Evolutionary conservation across 1,140 invertebrate species (phyloP), one percentile per base, ranked within the genome.

Genomic region (Stegodyphus mimosarum): DNA sequence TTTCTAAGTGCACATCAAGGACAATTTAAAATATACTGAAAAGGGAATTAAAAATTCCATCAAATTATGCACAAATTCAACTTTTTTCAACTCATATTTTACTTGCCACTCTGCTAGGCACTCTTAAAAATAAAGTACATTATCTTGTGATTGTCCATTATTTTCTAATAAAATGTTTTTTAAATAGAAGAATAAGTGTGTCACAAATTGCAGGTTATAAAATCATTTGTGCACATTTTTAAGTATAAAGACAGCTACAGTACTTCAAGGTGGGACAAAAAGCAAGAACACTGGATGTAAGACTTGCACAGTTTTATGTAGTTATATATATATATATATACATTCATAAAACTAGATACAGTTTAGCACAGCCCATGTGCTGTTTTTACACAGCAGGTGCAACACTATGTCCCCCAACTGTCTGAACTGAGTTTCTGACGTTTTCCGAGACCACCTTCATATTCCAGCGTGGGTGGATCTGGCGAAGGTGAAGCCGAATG

Each of bases 391-490:
- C 50, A 50, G 11, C 48, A 52, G 13, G 51, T 70, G 48, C 73
- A 17, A 18, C n/a, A 64, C 73, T 84, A 84, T 84, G 81, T 84
- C 5, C 81, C 81, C 86, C 86, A 87, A 18, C 49, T 69, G 11
- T 87, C 86, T 9, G 86, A 7, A 50, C 18, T 67, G 11, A 87
- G 72, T 60, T 79, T 79, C 66, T 78, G 78, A 3, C 86, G 71
- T 17, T 87, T 87, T 6, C 11, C 15, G 10, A 87, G 52, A 9
- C 94, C 94, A 90, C 93, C 93, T 89, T 96, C 95, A 89, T 96
- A 96, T 89, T 96, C 95, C 75, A 92, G 91, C n/a, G 92, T 92
- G 92, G 87, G 92, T 92, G 87, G 87, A 53, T 88, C 88, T 17
- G 88, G 87, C 7, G 88, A 88, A 4, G 86, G 83, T 9, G 88